phyloP scores from a whole-genome alignment of 2,797 vertebrate species.

The Neomorphus geoffroyi region DNA sequence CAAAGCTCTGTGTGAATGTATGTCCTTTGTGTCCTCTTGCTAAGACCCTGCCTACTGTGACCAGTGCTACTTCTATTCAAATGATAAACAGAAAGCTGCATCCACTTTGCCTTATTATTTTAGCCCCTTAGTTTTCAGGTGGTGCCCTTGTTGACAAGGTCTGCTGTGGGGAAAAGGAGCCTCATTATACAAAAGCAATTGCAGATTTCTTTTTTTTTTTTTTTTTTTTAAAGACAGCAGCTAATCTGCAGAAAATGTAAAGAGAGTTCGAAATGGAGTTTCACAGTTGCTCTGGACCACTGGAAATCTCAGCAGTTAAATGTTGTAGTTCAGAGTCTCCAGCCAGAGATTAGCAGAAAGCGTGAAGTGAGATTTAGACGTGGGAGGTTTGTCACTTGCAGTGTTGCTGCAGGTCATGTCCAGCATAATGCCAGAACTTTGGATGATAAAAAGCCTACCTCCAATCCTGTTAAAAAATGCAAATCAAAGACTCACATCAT shows the following conservation, averaged over 20 bases:
- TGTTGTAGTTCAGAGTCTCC: not conserved
- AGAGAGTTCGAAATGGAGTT: slow-evolving; percentile 10
- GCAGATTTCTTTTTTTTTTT: not conserved
- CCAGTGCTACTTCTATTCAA: not conserved
- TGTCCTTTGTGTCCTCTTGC: not conserved
- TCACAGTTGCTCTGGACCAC: not conserved
- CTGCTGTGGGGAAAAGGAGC: not conserved
- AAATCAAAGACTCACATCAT: slow-evolving; percentile 3
- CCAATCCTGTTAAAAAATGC: not conserved
- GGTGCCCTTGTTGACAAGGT: not conserved
- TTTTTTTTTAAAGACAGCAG: not conserved
- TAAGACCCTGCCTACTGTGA: not conserved
- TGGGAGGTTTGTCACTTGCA: not conserved
- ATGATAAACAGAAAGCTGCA: slow-evolving; percentile 25
- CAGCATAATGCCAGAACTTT: not conserved
- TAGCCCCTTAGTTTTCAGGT: slow-evolving; percentile 8
- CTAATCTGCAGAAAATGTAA: not conserved
- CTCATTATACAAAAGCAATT: not conserved
- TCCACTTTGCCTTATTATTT: slow-evolving; percentile 11
- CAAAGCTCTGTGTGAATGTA: not conserved
- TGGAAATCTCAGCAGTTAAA: slow-evolving; percentile 6
- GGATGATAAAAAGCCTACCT: not conserved
- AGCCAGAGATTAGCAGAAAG: not conserved
- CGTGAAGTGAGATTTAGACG: too few relatives aligned
- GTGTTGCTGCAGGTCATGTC: not conserved